Percentiles rank a stretch among this genome's conserved stretches.
Evolutionary conservation across 2,113 vertebrate species (phyloP).

Genomic region (Xenotilapia longispinis): DNA sequence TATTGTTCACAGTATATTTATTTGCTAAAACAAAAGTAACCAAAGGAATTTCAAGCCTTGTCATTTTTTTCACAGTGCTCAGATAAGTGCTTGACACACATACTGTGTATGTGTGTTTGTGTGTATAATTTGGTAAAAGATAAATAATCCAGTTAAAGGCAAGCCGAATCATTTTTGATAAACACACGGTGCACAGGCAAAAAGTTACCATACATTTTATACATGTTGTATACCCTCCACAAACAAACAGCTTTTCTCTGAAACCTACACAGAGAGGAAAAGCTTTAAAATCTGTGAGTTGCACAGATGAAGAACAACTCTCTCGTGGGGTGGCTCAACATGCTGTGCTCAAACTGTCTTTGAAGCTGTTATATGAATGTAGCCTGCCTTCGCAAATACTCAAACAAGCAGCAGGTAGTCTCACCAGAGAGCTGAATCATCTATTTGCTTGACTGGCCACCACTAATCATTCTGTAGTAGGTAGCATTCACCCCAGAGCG

Average conservation of each 20-base stretch:
- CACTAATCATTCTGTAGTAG: neutral
- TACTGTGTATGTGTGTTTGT: neutral
- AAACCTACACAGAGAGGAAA: neutral
- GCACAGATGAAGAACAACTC: neutral
- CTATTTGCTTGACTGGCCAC: neutral
- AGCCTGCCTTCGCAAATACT: neutral
- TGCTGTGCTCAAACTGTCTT: neutral
- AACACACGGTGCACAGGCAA: neutral
- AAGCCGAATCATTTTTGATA: neutral
- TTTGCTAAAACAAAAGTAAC: neutral
- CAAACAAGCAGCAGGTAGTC: neutral
- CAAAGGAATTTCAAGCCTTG: neutral
- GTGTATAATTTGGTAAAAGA: neutral
- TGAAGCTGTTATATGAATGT: neutral
- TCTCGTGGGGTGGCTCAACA: neutral
- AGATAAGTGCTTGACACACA: neutral
- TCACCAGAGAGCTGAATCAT: neutral
- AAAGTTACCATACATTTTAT: neutral
- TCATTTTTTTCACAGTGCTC: neutral
- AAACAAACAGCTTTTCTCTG: neutral
- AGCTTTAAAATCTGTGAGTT: neutral
- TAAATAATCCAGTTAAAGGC: neutral
- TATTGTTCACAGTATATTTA: neutral
- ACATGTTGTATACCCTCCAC: neutral
- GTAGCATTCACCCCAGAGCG: neutral